These are phyloP conservation scores for Zoanthus sansibaricus DNA, from an alignment of 92 coral and sea anemone species.

Conservation along the genomic window DNA sequence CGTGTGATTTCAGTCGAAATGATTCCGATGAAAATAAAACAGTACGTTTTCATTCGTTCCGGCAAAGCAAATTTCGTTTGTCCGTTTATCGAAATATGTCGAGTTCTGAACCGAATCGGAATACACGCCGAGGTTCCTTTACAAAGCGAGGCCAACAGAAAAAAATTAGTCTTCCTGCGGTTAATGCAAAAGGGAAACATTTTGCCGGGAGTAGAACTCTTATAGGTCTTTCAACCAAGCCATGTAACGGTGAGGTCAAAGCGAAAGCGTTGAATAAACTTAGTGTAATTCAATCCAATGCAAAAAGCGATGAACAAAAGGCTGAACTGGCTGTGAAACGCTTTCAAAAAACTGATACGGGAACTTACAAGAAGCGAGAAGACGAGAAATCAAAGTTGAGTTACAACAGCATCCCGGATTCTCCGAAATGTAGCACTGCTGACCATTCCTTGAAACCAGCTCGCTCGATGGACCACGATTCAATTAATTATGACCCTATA, in stretches of 20 bases:
- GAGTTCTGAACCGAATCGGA: background rate
- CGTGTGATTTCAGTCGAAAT: constrained; percentile 65
- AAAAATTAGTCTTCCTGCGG: background rate
- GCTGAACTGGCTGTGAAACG: background rate
- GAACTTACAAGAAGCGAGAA: background rate
- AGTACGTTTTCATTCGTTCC: background rate
- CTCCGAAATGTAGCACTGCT: background rate
- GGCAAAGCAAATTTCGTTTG: constrained; percentile 63
- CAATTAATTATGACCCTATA: background rate
- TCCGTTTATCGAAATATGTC: constrained; percentile 63
- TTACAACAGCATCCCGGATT: background rate
- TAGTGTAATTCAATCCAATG: constrained; percentile 1
- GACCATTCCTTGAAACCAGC: background rate
- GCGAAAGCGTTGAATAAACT: background rate
- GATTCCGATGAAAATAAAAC: constrained; percentile 50
- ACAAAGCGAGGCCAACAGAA: background rate
- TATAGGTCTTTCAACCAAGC: background rate
- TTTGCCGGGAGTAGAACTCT: background rate
- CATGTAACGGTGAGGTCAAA: constrained; percentile 1
- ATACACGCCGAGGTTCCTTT: background rate
- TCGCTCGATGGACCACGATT: background rate
- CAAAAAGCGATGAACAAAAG: background rate
- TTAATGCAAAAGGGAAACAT: background rate
- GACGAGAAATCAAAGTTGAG: background rate
- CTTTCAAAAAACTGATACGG: background rate